These are phyloP conservation scores for Scaptomyza montana DNA, from an alignment of 1,140 invertebrate species.

Conservation along the genomic window DNA sequence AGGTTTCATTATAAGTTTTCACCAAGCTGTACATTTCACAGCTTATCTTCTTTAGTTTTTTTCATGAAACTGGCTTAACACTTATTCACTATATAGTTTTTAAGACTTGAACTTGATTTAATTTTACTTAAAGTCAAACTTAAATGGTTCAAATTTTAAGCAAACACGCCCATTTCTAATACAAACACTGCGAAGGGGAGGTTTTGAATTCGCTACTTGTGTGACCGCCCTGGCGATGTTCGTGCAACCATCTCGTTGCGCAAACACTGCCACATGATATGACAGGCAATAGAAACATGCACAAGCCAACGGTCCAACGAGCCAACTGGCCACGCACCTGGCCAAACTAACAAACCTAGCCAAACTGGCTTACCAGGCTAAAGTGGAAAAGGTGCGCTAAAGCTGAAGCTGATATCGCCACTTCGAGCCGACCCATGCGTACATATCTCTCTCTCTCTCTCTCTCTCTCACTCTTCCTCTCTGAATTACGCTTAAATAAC, in stretches of 20 bases:
- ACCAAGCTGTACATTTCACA: too few species aligned
- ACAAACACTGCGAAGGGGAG: background rate
- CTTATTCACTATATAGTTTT: background rate
- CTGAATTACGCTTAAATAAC: constrained; percentile 43
- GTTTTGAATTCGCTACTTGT: background rate
- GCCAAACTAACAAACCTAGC: constrained; percentile 17
- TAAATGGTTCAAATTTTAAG: background rate
- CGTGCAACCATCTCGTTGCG: constrained; percentile 69
- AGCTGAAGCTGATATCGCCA: constrained; percentile 10
- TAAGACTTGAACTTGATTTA: background rate
- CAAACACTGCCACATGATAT: constrained; percentile 77
- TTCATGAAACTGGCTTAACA: too few species aligned
- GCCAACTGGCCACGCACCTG: constrained; percentile 2
- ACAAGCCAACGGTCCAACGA: constrained; percentile 5
- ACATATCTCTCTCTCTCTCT: background rate
- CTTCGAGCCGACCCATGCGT: constrained; percentile 20
- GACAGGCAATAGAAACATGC: constrained; percentile 31
- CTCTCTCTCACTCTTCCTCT: background rate
- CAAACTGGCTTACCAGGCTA: constrained; percentile 18
- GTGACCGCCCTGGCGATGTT: constrained; percentile 42
- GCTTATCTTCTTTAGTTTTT: too few species aligned
- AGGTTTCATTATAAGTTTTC: too few species aligned
- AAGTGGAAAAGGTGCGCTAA: background rate
- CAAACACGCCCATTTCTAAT: constrained; percentile 29
- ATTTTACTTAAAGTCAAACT: background rate